A percentile compares a stretch with the other conserved stretches of the same genome.
These are phyloP conservation scores for Tiliqua scincoides DNA, from an alignment of 2,113 vertebrate species.

Conservation along the genomic window DNA sequence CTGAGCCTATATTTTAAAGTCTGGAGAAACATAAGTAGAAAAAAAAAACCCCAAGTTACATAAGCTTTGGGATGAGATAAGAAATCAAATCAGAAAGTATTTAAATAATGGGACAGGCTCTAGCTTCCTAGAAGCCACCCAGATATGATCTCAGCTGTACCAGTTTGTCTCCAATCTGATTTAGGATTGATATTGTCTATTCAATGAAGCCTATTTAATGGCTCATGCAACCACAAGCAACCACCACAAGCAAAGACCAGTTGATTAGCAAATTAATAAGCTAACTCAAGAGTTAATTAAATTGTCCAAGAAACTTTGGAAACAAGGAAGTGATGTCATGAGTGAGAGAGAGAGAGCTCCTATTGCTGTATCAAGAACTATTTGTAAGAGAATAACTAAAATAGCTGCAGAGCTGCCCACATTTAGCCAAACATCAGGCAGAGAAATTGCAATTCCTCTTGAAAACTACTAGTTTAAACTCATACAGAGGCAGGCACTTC, in stretches of 20 bases:
- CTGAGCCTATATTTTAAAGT: too few relatives aligned
- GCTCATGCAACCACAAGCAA: slow-evolving; percentile 9
- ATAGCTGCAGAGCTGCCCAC: background rate
- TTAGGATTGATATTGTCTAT: background rate
- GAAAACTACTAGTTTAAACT: background rate
- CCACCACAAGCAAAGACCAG: background rate
- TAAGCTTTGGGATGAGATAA: background rate
- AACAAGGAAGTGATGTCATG: background rate
- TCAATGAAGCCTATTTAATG: background rate
- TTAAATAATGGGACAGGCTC: slow-evolving; percentile 1
- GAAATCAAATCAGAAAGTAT: slow-evolving; percentile 7
- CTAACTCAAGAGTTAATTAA: slow-evolving; percentile 18
- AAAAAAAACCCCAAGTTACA: background rate
- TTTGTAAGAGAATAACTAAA: background rate
- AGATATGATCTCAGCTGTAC: slow-evolving; percentile 29
- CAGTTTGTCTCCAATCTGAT: background rate
- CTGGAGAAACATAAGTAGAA: background rate
- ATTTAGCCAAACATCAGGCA: background rate
- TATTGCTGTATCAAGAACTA: background rate
- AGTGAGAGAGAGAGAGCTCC: background rate
- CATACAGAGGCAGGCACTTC: background rate
- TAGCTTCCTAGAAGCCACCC: slow-evolving; percentile 13
- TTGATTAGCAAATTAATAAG: slow-evolving; percentile 2
- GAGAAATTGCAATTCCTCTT: background rate
- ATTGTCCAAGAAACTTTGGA: background rate